Conservation (phyloP, 2,113 vertebrate species). For the Balaeniceps rex region DNA sequence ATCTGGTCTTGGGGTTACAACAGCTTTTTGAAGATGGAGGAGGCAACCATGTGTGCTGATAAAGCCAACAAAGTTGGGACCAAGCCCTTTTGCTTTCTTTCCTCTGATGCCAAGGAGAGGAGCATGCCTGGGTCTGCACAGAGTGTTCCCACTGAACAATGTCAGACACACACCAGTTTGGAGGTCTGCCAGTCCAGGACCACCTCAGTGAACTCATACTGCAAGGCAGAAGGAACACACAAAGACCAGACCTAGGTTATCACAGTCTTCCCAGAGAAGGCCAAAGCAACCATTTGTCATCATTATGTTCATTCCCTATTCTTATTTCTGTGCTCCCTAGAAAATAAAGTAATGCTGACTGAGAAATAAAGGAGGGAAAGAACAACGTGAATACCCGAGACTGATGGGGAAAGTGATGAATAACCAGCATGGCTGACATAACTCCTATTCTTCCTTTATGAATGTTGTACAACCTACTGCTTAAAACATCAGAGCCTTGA, state of each 20-base stretch:
- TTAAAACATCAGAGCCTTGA: constrained; percentile 9
- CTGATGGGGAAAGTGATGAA: constrained; percentile 23
- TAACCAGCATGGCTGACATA: not conserved
- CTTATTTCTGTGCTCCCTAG: constrained; percentile 15
- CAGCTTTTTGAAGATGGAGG: constrained; percentile 37
- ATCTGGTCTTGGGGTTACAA: constrained; percentile 3
- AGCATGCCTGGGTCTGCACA: constrained; percentile 65
- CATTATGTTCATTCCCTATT: constrained; percentile 59
- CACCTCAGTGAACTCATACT: constrained; percentile 30
- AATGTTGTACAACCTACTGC: not conserved
- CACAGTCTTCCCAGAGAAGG: constrained; percentile 57
- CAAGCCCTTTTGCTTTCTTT: constrained; percentile 37
- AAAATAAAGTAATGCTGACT: constrained; percentile 16
- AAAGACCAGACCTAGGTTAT: constrained; percentile 63
- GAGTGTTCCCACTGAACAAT: constrained; percentile 69
- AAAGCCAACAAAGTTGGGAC: constrained; percentile 25
- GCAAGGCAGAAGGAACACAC: constrained; percentile 12
- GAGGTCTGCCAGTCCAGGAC: constrained; percentile 53
- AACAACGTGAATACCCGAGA: constrained; percentile 25
- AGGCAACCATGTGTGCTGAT: constrained; percentile 14
- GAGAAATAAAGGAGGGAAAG: not conserved
- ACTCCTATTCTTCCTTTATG: not conserved
- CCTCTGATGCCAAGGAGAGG: constrained; percentile 59
- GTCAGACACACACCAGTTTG: constrained; percentile 74
- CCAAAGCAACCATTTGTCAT: constrained; percentile 71